Evolutionary conservation across 2,888 invertebrate species (phyloP).

Genomic region (Pecten maximus): DNA sequence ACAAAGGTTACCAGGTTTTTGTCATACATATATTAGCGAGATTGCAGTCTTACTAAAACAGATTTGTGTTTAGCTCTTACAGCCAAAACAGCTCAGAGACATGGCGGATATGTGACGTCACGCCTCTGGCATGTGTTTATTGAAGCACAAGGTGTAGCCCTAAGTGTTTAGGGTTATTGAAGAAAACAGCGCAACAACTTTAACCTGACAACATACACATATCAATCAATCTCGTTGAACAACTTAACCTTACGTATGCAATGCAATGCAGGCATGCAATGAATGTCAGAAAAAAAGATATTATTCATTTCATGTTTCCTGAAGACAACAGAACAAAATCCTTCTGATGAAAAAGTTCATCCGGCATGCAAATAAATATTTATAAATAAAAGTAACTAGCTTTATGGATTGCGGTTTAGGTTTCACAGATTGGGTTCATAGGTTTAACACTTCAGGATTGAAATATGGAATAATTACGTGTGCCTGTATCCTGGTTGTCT

Average conservation of each 20-base stretch:
- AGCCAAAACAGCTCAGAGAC: neutral
- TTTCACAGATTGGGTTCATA: too few species aligned
- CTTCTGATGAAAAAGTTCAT: too few species aligned
- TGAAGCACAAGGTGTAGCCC: neutral
- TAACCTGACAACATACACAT: neutral
- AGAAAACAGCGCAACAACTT: neutral
- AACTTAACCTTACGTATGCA: neutral
- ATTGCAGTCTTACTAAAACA: neutral
- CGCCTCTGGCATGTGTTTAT: neutral
- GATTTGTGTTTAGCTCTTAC: neutral
- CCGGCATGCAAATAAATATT: too few species aligned
- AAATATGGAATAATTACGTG: neutral
- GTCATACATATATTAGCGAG: neutral
- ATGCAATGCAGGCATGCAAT: neutral
- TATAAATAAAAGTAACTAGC: too few species aligned
- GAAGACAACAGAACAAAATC: neutral
- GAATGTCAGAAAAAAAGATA: neutral
- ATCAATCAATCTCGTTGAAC: neutral
- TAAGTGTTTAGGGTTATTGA: neutral
- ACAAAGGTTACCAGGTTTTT: neutral
- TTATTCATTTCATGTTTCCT: neutral
- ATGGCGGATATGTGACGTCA: neutral
- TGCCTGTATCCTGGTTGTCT: neutral
- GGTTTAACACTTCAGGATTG: neutral
- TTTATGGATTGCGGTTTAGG: too few species aligned